Percentiles rank a stretch among this genome's conserved stretches.
Conservation (phyloP, 1,140 invertebrate genomes). For the Polyergus mexicanus region DNA sequence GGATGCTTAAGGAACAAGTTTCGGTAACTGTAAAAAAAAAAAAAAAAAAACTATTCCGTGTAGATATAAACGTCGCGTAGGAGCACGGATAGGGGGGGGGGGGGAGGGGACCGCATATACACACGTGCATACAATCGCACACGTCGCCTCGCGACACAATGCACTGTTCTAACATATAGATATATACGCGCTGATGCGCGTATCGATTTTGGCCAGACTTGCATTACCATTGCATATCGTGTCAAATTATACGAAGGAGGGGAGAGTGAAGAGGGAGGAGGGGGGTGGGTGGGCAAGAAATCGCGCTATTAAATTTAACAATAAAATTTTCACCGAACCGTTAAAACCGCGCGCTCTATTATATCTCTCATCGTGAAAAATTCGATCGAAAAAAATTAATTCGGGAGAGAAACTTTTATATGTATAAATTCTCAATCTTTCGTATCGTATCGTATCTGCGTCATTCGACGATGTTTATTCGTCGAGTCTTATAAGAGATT, state of each 20-base stretch:
- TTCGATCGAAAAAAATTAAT: conserved; percentile 6
- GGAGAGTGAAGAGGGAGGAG: too few species aligned
- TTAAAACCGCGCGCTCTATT: not conserved
- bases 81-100: too few species aligned
- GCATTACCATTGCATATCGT: conserved; percentile 63
- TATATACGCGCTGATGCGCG: conserved; percentile 58
- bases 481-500: not conserved
- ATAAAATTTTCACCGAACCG: conserved; percentile 22
- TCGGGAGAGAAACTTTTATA: not conserved
- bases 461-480: not conserved
- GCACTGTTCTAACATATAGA: conserved; percentile 5
- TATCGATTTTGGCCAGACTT: conserved; percentile 60
- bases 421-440: too few species aligned
- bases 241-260: conserved; percentile 47
- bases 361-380: not conserved
- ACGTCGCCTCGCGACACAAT: conserved; percentile 34
- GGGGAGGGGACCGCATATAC: too few species aligned
- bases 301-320: conserved; percentile 52
- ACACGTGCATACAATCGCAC: not conserved
- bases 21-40: conserved; percentile 36
- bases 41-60: conserved; percentile 34
- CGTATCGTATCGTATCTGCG: not conserved
- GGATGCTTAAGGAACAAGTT: conserved; percentile 43
- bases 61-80: conserved; percentile 32
- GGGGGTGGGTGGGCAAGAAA: conserved; percentile 19